phyloP scores from a whole-genome alignment of 2,888 invertebrate species.

The Tenthredo amoena region DNA sequence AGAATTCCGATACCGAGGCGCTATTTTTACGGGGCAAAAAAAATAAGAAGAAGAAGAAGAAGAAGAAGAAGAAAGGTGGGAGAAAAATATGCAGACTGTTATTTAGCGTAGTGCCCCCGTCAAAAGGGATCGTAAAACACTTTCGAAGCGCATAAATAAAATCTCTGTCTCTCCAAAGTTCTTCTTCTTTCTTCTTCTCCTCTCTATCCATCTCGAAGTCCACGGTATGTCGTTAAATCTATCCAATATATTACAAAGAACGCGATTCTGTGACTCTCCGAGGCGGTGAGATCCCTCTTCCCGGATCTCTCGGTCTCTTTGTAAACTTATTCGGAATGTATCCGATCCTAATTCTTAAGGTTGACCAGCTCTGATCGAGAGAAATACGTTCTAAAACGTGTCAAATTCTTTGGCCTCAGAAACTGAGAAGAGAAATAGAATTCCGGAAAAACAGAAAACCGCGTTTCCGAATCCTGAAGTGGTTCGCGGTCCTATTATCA shows the following conservation, averaged over 20 bases:
- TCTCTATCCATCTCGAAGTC: slow-evolving; percentile 56
- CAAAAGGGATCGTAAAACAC: slow-evolving; percentile 71
- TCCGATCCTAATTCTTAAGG: not conserved
- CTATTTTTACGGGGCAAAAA: slow-evolving; percentile 61
- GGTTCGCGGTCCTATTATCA: not conserved
- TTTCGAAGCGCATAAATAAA: slow-evolving; percentile 70
- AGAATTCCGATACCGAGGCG: slow-evolving; percentile 61
- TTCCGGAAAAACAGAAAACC: not conserved
- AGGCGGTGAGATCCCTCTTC: not conserved
- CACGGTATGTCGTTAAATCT: slow-evolving; percentile 61
- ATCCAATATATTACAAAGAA: slow-evolving; percentile 59
- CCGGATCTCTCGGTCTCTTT: not conserved
- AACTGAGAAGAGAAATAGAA: not conserved
- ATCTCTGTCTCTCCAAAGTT: slow-evolving; percentile 53
- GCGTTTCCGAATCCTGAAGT: not conserved
- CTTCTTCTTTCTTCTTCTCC: not conserved
- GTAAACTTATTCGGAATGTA: not conserved
- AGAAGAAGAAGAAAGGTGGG: slow-evolving; percentile 45
- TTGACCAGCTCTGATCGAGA: not conserved
- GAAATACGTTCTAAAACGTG: no score
- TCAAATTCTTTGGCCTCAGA: not conserved
- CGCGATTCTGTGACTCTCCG: not conserved
- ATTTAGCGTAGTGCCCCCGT: slow-evolving; percentile 67
- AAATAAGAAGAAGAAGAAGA: slow-evolving; percentile 42
- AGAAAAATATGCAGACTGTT: slow-evolving; percentile 56